Percentiles rank a stretch among this genome's conserved stretches.
These are phyloP conservation scores for Tetragnatha montana DNA, from an alignment of 2,888 invertebrate species.

Conservation along the genomic window DNA sequence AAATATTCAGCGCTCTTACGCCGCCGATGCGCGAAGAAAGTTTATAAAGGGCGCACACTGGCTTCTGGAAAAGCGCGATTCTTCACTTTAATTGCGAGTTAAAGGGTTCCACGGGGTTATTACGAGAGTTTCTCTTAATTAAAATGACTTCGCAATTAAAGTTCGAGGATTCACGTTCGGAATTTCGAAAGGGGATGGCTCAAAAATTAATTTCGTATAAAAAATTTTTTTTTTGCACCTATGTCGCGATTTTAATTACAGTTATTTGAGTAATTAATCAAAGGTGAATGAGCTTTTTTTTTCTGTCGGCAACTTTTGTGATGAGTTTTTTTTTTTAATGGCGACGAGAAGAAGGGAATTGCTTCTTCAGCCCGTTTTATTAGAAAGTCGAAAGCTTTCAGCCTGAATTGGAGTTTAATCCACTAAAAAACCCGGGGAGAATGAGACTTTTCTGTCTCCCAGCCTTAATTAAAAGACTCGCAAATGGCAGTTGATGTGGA, in stretches of 20 bases:
- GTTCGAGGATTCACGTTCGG: not conserved
- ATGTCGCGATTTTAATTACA: not conserved
- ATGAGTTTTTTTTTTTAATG: not conserved
- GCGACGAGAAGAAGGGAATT: not conserved
- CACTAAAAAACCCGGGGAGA: not conserved
- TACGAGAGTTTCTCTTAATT: not conserved
- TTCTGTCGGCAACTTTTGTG: not conserved
- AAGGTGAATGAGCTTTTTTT: not conserved
- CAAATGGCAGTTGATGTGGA: not conserved
- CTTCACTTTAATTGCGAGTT: not conserved
- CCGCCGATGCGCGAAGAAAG: not conserved
- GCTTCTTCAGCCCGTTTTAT: not conserved
- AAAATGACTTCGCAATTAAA: not conserved
- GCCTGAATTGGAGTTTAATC: not conserved
- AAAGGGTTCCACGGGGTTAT: not conserved
- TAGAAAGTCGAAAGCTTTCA: not conserved
- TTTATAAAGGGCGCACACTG: not conserved
- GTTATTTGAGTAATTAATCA: conserved; percentile 1
- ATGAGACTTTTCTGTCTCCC: not conserved
- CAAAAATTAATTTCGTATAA: not conserved
- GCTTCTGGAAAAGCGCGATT: not conserved
- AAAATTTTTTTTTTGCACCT: not conserved
- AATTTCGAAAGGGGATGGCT: not conserved
- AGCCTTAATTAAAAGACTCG: not conserved
- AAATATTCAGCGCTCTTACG: not conserved